A percentile compares a stretch with the other conserved stretches of the same genome.
These are phyloP conservation scores for Lasioglossum albipes DNA, from an alignment of 1,140 invertebrate species.

Conservation along the genomic window DNA sequence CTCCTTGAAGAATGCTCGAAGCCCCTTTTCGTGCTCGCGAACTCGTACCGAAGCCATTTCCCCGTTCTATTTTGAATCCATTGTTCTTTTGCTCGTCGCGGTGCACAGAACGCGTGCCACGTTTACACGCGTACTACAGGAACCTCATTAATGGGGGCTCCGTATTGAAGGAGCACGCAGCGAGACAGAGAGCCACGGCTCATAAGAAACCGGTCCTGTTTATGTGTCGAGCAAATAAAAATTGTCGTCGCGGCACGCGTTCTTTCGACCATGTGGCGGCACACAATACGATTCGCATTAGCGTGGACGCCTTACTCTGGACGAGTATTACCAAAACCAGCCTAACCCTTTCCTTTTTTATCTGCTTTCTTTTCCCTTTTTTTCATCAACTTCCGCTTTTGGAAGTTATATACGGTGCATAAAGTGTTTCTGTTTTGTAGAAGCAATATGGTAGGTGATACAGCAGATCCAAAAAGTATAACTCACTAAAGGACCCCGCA, in stretches of 20 bases:
- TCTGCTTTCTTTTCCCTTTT: no score
- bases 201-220: conserved; percentile 33
- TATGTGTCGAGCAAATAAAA: conserved; percentile 44
- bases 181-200: conserved; percentile 1
- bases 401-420: no score
- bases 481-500: no score
- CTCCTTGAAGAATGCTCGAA: conserved; percentile 8
- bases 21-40: conserved; percentile 13
- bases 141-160: conserved; percentile 39
- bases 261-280: background rate
- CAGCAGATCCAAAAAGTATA: no score
- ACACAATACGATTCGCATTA: no score
- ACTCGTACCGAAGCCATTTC: conserved; percentile 5
- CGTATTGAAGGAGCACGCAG: background rate
- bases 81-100: conserved; percentile 10
- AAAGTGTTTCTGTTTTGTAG: no score
- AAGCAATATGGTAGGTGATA: no score
- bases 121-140: conserved; percentile 41
- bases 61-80: conserved; percentile 41
- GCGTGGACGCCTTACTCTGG: no score
- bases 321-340: no score
- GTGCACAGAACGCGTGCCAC: conserved; percentile 10
- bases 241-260: conserved; percentile 17
- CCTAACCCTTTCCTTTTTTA: no score
- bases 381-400: no score